Percentiles rank a stretch among this genome's conserved stretches.
phyloP scores from a whole-genome alignment of 2,113 vertebrate genomes.

The Hippocampus zosterae region DNA sequence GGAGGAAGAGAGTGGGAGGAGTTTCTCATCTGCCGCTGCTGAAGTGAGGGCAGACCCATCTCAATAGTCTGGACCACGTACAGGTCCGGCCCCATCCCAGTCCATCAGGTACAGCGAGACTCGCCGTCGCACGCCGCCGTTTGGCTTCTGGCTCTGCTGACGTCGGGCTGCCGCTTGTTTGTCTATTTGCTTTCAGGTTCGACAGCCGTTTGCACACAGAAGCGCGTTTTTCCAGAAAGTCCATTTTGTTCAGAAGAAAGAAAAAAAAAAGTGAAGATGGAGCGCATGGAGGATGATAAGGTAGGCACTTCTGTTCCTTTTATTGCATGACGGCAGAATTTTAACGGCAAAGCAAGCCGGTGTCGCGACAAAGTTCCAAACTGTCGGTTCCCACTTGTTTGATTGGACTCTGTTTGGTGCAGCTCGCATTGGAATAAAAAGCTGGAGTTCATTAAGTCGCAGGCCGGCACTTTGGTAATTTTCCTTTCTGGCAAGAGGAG shows the following conservation, averaged over 20 bases:
- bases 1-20: constrained; percentile 29
- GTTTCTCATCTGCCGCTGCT: constrained; percentile 20
- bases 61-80: background rate
- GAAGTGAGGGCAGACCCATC: constrained; percentile 5
- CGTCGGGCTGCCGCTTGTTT: constrained; percentile 3
- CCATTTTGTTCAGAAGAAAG: background rate
- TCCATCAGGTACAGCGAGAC: constrained; percentile 1
- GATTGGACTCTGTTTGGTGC: background rate
- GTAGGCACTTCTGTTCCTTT: constrained; percentile 33
- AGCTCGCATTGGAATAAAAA: constrained; percentile 4
- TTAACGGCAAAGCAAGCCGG: background rate
- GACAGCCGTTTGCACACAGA: constrained; percentile 11
- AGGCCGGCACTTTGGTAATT: constrained; percentile 44
- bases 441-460: constrained; percentile 14
- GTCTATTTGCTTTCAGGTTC: constrained; percentile 27
- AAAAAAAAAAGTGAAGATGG: constrained; percentile 48
- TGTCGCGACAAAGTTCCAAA: too few species aligned
- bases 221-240: background rate
- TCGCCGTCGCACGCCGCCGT: background rate
- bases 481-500: constrained; percentile 48
- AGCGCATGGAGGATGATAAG: constrained; percentile 65
- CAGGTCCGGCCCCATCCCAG: background rate
- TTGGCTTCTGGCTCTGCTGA: background rate
- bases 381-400: constrained; percentile 1
- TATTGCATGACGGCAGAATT: background rate